Base-by-base conservation (phyloP, 2,888 invertebrate species). In the Drosophila nigricruria region DNA sequence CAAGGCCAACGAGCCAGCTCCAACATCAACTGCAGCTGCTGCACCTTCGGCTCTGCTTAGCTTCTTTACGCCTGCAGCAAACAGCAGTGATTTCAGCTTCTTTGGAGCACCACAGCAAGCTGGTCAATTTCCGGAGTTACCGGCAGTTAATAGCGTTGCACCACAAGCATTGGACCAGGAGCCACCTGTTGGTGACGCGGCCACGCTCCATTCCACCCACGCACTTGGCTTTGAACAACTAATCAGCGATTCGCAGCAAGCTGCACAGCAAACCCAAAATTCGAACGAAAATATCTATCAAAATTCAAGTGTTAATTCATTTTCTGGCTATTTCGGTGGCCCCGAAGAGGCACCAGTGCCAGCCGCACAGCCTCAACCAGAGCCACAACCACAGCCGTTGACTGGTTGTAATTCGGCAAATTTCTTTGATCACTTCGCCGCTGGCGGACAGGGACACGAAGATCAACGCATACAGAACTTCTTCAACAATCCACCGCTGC, bases 401-500 rank as follows among this genome's bases (percentile, higher is more conserved):
- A 27, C 32, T 12, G 50, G 20, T 59, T 47, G 59, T 40, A 74
- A 79, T 40, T 60, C 79, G 2, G 60, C 49, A 0, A 79, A 82
- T 36, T 85, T 85, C 70, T 85, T 85, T 52, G 85, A 85, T 54
- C 66, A 87, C 36, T 74, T 79, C 20, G 65, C 61, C 16, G 58
- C 54, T 4, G 40, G 61, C 10, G 62, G 45, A 2, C 79, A 79
- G 25, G 75, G 67, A 0, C 65, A 73, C 47, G 91, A 91, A 61
- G 91, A 92, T 75, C 92, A 92, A 49, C 90, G 90, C 23, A 92
- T 93, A 53, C 92, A 92, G 64, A 92, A 92, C 79, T 93, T 93
- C 70, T 93, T 93, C 70, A 93, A 93, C 62, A 92, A 93, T 90
- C 92, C 93, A 20, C 93, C 93, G 52, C 87, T 91, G 25, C 89